Evolutionary conservation across 2,888 invertebrate genomes (phyloP).

Genomic region (Lepidochrysops patricia): DNA sequence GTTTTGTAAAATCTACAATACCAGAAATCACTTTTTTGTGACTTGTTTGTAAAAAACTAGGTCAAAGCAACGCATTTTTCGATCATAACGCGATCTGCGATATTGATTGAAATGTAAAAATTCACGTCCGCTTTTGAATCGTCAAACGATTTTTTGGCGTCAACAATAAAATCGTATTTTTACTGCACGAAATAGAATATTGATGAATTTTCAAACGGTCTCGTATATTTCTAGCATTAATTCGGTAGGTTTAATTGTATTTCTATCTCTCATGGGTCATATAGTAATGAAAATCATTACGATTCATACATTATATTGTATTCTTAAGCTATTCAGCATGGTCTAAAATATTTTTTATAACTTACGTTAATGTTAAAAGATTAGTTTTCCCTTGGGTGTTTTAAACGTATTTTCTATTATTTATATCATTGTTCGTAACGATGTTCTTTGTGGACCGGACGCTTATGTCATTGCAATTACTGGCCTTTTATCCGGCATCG

Average conservation of each 20-base stretch:
- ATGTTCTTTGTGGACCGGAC: slow-evolving; percentile 3
- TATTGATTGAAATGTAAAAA: slow-evolving; percentile 55
- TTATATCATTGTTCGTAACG: background rate
- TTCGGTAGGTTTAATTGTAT: background rate
- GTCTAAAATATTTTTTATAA: too few relatives aligned
- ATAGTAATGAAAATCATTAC: background rate
- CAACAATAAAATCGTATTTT: slow-evolving; percentile 12
- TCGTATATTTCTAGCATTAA: background rate
- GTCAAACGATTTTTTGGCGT: slow-evolving; percentile 12
- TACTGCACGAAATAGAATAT: slow-evolving; percentile 5
- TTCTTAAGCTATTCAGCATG: too few relatives aligned
- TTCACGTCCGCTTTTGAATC: slow-evolving; percentile 19
- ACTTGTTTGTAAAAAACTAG: background rate
- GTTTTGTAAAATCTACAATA: too few relatives aligned
- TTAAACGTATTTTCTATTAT: background rate
- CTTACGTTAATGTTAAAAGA: too few relatives aligned
- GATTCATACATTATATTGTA: too few relatives aligned
- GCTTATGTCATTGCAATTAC: slow-evolving; percentile 10
- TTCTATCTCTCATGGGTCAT: background rate
- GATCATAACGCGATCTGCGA: slow-evolving; percentile 54
- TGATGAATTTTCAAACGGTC: slow-evolving; percentile 12
- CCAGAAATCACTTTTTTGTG: too few relatives aligned
- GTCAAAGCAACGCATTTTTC: slow-evolving; percentile 27
- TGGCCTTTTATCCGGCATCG: background rate
- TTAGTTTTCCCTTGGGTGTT: background rate